A percentile compares a stretch with the other conserved stretches of the same genome.
Conservation (phyloP, 1,140 invertebrate species). For the Aphis craccivora region DNA sequence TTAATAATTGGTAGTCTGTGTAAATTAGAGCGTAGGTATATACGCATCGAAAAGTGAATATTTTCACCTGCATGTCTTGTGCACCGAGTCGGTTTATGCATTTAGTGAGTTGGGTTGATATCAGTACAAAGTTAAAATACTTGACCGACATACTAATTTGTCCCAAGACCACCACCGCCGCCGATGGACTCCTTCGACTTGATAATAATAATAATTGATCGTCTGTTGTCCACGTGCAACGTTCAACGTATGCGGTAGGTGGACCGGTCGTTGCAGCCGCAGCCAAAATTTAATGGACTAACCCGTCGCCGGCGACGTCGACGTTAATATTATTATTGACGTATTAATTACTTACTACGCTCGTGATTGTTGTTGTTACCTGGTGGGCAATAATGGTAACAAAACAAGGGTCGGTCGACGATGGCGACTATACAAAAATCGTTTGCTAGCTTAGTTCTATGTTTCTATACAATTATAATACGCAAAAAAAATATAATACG, state of each 20-base stretch:
- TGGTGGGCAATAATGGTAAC: neutral
- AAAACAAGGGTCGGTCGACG: neutral
- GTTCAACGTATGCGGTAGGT: neutral
- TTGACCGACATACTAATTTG: constrained; percentile 1
- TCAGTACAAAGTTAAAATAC: neutral
- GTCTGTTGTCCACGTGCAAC: neutral
- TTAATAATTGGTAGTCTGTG: neutral
- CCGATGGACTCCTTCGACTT: neutral
- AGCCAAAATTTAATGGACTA: neutral
- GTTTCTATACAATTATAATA: neutral
- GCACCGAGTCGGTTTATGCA: neutral
- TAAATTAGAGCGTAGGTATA: neutral
- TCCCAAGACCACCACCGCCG: constrained; percentile 1
- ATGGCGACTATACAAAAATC: neutral
- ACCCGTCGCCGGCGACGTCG: neutral
- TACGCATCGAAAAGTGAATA: neutral
- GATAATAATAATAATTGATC: constrained; percentile 24
- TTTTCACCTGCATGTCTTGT: neutral
- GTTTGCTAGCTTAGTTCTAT: neutral
- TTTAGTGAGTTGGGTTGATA: neutral
- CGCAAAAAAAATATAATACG: neutral
- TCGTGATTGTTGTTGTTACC: neutral
- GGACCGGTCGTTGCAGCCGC: neutral
- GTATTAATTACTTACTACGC: constrained; percentile 7
- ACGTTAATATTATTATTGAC: constrained; percentile 40